A percentile compares a stretch with the other conserved stretches of the same genome.
Conservation (phyloP, 2,888 invertebrate species). For the Ypsolopha sequella region DNA sequence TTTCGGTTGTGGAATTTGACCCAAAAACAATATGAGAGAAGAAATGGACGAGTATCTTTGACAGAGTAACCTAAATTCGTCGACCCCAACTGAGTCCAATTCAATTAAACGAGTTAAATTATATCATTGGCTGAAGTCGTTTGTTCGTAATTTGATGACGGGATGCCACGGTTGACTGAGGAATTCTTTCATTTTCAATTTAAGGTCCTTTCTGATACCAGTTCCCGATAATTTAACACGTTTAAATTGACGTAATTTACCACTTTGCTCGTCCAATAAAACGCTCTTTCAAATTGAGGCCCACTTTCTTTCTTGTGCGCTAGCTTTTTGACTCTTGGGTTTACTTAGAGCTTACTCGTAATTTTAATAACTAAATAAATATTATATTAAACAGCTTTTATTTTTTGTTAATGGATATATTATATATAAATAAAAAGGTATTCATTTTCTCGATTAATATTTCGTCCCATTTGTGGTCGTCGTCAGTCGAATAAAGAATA, state of each 20-base stretch:
- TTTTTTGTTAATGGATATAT: too few species aligned
- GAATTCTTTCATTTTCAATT: slow-evolving; percentile 7
- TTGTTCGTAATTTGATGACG: slow-evolving; percentile 53
- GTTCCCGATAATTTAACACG: slow-evolving; percentile 3
- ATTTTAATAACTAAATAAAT: neutral
- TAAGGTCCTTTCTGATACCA: slow-evolving; percentile 2
- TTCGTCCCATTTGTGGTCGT: neutral
- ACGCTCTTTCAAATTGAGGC: neutral
- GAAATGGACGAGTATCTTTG: slow-evolving; percentile 23
- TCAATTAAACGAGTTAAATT: slow-evolving; percentile 64
- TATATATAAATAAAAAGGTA: too few species aligned
- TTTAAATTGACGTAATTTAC: slow-evolving; percentile 2
- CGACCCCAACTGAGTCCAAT: slow-evolving; percentile 55
- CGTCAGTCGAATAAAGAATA: too few species aligned
- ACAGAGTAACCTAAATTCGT: slow-evolving; percentile 51
- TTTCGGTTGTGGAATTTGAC: slow-evolving; percentile 20
- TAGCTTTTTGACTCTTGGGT: neutral
- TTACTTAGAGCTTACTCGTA: neutral
- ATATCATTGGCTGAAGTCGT: slow-evolving; percentile 53
- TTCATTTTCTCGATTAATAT: too few species aligned
- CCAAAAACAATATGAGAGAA: slow-evolving; percentile 27
- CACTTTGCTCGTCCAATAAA: slow-evolving; percentile 1
- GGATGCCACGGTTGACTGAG: neutral
- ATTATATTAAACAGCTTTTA: neutral
- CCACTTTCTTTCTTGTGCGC: neutral